Conservation (phyloP, 23 tunicate species). For the Aplidium turbinatum region DNA sequence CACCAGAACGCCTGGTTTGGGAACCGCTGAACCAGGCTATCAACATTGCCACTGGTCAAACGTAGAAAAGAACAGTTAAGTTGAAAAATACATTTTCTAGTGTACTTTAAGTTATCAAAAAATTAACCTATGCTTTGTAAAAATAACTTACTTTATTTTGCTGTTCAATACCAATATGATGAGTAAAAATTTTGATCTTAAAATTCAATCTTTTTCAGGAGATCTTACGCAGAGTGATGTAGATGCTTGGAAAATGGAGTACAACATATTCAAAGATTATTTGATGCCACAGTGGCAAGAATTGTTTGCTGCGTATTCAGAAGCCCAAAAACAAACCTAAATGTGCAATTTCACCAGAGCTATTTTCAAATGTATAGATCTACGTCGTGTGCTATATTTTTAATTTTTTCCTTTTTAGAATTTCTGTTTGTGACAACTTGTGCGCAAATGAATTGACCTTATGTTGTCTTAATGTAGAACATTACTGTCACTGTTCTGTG, state of each 20-base stretch:
- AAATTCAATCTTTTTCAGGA: slow-evolving; percentile 19
- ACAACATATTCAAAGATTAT: slow-evolving; percentile 43
- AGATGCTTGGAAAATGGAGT: slow-evolving; percentile 38
- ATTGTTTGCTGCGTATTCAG: slow-evolving; percentile 40
- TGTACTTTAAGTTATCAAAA: too few species aligned
- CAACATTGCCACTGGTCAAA: too few species aligned
- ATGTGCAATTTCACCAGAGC: not conserved
- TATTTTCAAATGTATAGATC: too few species aligned
- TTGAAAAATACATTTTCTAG: not conserved
- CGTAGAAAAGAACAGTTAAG: too few species aligned
- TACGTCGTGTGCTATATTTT: not conserved
- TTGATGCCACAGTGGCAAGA: slow-evolving; percentile 53
- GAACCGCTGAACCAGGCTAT: too few species aligned
- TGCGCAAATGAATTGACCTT: not conserved
- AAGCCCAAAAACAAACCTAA: not conserved
- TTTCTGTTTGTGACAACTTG: not conserved
- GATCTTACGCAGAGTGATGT: slow-evolving; percentile 32
- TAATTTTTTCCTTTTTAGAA: not conserved
- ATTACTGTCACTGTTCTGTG: too few species aligned
- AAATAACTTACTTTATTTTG: too few species aligned
- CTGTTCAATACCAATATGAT: too few species aligned
- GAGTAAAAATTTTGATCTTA: too few species aligned
- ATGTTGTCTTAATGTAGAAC: not conserved
- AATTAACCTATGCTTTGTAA: not conserved
- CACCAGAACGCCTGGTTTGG: too few species aligned